Conservation (phyloP, 2,113 vertebrate genomes). For the Deroptyus accipitrinus region DNA sequence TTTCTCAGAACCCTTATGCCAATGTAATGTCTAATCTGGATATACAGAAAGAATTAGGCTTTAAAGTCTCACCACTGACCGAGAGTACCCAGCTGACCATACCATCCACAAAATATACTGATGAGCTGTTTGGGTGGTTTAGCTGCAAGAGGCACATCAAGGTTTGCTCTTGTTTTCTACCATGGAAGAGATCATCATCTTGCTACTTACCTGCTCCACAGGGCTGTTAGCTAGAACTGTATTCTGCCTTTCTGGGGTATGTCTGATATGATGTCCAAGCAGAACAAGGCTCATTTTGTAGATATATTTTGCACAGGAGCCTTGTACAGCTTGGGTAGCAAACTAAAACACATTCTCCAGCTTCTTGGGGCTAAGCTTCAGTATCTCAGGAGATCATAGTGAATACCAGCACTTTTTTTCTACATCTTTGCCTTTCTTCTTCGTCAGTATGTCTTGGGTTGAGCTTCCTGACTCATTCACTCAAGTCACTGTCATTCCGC, state of each 20-base stretch:
- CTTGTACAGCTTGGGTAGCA: not conserved
- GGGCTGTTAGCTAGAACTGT: not conserved
- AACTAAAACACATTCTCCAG: not conserved
- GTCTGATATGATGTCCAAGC: not conserved
- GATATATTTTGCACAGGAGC: not conserved
- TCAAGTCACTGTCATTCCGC: not conserved
- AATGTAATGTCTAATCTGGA: not conserved
- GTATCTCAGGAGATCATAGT: not conserved
- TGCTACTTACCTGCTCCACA: not conserved
- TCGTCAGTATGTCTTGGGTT: not conserved
- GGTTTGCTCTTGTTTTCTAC: not conserved
- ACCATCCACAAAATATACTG: not conserved
- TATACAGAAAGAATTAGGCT: not conserved
- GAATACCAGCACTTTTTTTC: not conserved
- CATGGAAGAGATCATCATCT: not conserved
- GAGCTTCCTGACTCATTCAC: not conserved
- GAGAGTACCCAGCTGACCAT: not conserved
- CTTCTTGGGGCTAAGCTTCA: not conserved
- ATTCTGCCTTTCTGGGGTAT: not conserved
- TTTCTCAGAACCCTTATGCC: not conserved
- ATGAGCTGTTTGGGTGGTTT: not conserved
- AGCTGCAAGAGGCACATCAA: fast-evolving
- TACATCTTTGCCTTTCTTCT: not conserved
- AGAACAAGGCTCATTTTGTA: not conserved
- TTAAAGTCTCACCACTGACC: not conserved